Conservation (phyloP, 2,797 vertebrate species). For the Sebastes steindachneri region DNA sequence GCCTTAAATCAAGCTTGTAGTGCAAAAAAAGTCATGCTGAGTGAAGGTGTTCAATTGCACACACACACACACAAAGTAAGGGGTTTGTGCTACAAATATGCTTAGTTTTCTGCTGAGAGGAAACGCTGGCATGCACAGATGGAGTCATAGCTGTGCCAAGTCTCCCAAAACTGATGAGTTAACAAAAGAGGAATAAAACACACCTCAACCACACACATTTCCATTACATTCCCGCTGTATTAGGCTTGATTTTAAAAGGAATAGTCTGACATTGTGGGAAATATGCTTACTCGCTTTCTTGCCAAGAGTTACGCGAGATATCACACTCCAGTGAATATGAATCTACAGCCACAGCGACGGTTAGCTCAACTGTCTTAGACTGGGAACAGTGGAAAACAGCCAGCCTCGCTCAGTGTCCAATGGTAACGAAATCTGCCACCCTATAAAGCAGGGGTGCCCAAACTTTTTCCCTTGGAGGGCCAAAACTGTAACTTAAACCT, state of each 20-base stretch:
- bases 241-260: neutral
- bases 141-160: slow-evolving; percentile 16
- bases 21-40: neutral
- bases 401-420: neutral
- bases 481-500: no score
- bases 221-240: neutral
- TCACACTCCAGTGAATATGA: neutral
- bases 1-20: neutral
- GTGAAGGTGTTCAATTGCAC: neutral
- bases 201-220: slow-evolving; percentile 12
- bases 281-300: neutral
- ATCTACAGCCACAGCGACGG: neutral
- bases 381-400: neutral
- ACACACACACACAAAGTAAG: neutral
- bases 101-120: slow-evolving; percentile 15
- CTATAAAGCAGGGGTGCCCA: no score
- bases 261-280: neutral
- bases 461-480: no score
- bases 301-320: neutral
- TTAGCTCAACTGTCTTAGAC: neutral
- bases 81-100: neutral
- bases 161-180: slow-evolving; percentile 44
- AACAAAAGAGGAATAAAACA: slow-evolving; percentile 6
- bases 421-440: neutral
- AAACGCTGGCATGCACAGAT: slow-evolving; percentile 28